A percentile compares a stretch with the other conserved stretches of the same genome.
These are phyloP conservation scores for Callocephalon fimbriatum DNA, from an alignment of 2,113 vertebrate species.

Conservation along the genomic window DNA sequence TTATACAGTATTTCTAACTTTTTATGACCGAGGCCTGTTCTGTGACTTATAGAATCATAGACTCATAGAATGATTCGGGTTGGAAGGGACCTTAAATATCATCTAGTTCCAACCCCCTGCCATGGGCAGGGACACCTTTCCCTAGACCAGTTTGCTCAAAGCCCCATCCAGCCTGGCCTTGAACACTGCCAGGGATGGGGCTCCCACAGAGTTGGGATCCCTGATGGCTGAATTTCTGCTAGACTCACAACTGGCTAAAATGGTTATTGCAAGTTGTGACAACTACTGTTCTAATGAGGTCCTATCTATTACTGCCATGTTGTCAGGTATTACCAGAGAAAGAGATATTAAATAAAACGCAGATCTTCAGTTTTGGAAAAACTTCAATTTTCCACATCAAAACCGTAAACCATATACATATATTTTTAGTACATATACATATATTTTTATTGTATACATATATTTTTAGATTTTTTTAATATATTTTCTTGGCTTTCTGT, in stretches of 20 bases:
- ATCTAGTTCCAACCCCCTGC: neutral
- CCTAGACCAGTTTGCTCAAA: neutral
- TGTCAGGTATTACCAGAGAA: conserved; percentile 94
- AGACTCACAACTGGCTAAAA: conserved; percentile 96
- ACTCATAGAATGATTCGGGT: neutral
- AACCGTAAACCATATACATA: neutral
- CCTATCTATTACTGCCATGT: conserved; percentile 97
- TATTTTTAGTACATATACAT: neutral
- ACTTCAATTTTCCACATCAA: conserved; percentile 7
- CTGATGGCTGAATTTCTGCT: conserved; percentile 98
- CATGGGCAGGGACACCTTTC: neutral
- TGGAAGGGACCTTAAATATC: neutral
- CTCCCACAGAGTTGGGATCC: conserved; percentile 85
- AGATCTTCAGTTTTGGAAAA: conserved; percentile 68
- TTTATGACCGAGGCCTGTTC: neutral
- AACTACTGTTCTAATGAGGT: conserved; percentile 98
- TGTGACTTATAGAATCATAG: neutral
- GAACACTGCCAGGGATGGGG: neutral
- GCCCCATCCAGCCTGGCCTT: neutral
- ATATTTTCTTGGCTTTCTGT: neutral
- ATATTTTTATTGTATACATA: neutral
- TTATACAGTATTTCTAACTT: neutral
- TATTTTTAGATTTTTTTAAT: neutral
- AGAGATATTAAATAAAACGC: conserved; percentile 58
- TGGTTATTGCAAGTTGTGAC: conserved; percentile 98